phyloP scores from a whole-genome alignment of 2,113 vertebrate genomes.

The Oncorhynchus tshawytscha region DNA sequence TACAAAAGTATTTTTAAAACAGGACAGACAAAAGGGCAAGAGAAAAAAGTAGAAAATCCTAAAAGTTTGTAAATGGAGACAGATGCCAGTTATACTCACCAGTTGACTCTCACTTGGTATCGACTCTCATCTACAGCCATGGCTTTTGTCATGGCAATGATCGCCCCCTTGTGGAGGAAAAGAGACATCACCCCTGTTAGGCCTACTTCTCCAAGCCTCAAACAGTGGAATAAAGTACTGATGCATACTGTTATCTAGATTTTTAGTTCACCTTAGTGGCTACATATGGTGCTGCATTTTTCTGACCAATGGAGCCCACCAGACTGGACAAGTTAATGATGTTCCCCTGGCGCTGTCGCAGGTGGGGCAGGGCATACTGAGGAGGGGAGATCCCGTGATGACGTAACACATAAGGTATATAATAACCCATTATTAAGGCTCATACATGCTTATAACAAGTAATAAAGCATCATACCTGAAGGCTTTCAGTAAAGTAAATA shows the following conservation, averaged over 20 bases:
- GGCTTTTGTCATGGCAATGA: conserved; percentile 82
- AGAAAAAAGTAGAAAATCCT: background rate
- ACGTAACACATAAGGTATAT: background rate
- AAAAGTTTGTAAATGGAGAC: background rate
- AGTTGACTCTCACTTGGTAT: conserved; percentile 78
- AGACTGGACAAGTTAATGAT: conserved; percentile 83
- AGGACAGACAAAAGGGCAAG: background rate
- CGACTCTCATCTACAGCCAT: conserved; percentile 83
- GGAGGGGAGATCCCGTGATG: background rate
- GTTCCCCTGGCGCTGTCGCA: conserved; percentile 74
- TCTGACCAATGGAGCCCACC: conserved; percentile 74
- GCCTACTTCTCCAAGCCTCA: background rate
- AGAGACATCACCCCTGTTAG: background rate
- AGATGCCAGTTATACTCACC: conserved; percentile 64
- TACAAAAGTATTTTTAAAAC: background rate
- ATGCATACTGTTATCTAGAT: background rate
- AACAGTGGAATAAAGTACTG: background rate
- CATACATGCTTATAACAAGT: background rate
- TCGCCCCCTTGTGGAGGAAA: conserved; percentile 74
- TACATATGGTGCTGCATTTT: conserved; percentile 73
- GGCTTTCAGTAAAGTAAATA: background rate
- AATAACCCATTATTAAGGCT: background rate
- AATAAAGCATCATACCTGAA: background rate
- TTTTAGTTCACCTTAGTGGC: conserved; percentile 78
- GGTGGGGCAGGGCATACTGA: conserved; percentile 75